Conservation (phyloP, 92 coral and sea anemone genomes). For the Plumapathes pennacea region DNA sequence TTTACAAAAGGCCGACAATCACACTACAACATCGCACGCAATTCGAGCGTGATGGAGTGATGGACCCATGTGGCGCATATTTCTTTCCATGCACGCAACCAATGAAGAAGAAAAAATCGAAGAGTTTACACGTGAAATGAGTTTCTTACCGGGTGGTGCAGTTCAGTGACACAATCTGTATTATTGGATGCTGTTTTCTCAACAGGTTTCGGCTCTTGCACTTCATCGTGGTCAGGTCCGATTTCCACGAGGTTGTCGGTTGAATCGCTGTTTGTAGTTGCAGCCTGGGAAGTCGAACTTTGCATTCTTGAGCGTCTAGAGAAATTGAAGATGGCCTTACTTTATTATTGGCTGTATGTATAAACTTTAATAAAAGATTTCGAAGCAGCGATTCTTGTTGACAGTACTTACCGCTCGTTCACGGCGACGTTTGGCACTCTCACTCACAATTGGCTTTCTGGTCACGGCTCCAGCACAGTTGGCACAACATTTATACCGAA, state of each 20-base stretch:
- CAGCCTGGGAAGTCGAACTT: background rate
- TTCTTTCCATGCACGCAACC: too few species aligned
- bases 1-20: too few species aligned
- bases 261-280: background rate
- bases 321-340: background rate
- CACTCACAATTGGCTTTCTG: background rate
- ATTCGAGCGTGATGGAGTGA: too few species aligned
- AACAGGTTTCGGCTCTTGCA: background rate
- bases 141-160: conserved; percentile 3
- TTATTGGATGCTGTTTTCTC: conserved; percentile 1
- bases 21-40: too few species aligned
- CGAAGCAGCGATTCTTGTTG: too few species aligned
- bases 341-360: background rate
- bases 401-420: background rate
- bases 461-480: background rate
- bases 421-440: conserved; percentile 2
- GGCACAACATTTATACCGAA: conserved; percentile 5
- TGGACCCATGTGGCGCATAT: too few species aligned
- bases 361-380: background rate
- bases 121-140: too few species aligned
- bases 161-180: background rate
- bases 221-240: background rate
- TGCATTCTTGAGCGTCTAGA: conserved; percentile 9
- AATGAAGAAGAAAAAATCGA: too few species aligned
- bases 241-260: conserved; percentile 1